Evolutionary conservation across 2,113 vertebrate species (phyloP), one percentile per base, ranked within the genome.

Genomic region (rabbit (Oryctolagus cuniculus)): DNA sequence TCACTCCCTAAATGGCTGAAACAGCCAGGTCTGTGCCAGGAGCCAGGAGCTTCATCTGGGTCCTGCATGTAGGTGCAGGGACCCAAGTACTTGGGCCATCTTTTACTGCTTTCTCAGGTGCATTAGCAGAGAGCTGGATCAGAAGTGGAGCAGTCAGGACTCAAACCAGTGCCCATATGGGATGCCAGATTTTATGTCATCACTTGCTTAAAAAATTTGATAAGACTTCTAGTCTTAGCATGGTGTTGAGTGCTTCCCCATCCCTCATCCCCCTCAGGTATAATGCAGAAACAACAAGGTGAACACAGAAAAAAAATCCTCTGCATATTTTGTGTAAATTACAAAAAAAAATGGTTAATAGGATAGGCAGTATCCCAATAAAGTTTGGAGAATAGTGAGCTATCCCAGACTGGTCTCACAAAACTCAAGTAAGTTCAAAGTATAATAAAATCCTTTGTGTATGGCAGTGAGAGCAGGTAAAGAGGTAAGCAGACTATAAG

Each of bases 331-430:
- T 25, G 4, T 69, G 13, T 34, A 83, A 29, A 51, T 89, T 86
- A 85, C 10, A 87, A 90, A 94, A 90, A 94, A 34, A 92, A n/a
- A 34, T 53, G 44, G 31, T 82, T 53, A 51, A 27, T 10, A 24
- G 5, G 38, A 8, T 93, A 80, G 73, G 36, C 64, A 75, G 90
- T 87, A 2, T 36, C 63, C 86, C 69, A 93, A 24, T 77, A 53
- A 89, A 91, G 15, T 24, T 21, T 72, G 70, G 70, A 74, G 61
- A 72, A 31, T 80, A 80, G 34, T 89, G 66, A 93, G 36, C 17
- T 95, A 49, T 55, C n/a, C 31, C 4, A 49, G 82, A 63, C n/a
- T 83, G 27, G 82, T 93, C 36, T 93, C 58, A 94, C 53, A 94
- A 91, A 90, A 36, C 44, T 70, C 4, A 90, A 69, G 61, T 87